Evolutionary conservation across 2,888 invertebrate species (phyloP), one percentile per base, ranked within the genome.

Genomic region (Pyralis farinalis): DNA sequence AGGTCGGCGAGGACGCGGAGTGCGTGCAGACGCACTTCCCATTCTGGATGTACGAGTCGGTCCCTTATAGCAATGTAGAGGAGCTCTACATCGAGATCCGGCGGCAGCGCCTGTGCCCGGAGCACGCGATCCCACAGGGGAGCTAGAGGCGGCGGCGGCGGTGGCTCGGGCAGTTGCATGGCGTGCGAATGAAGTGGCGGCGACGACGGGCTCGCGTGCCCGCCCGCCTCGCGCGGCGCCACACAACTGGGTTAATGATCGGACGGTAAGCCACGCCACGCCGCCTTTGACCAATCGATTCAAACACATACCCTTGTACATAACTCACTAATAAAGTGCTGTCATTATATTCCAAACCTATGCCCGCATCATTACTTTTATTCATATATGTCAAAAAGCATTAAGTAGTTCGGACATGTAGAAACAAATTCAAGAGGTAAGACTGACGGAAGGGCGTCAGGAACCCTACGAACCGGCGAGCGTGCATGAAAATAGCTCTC

Each of bases 11-110:
- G 90, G 6, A 96, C 95, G 37, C 95, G 82, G 4, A 96, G 82
- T 16, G 96, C 95, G 72, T 96, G 95, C 51, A 95, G 93, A 7
- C 96, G 91, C 25, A 96, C 95, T 77, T 95, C 95, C 93, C 95
- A 94, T 72, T 96, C 96, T 1, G 95, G 94, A 70, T 95, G 94
- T 28, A 92, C 90, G 33, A 96, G 86, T 36, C 95, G 91, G 52
- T 94, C 93, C 32, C 92, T 88, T 62, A 95, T 92, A 57, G 94
- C 94, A 39, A 90, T 79, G 69, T 94, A 95, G 58, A 95, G 92
- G 40, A 91, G 88, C 44, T 87, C 83, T 1, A 92, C 91, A 63
- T 94, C 92, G 36, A 93, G 87, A 48, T 92, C 91, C 12, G 91
- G 91, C 29, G 96, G 96, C 40, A 96, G 89, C 39, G 93, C 91